A percentile compares a stretch with the other conserved stretches of the same genome.
Conservation (phyloP, 2,797 vertebrate genomes). For the Emydoidea blandingii region DNA sequence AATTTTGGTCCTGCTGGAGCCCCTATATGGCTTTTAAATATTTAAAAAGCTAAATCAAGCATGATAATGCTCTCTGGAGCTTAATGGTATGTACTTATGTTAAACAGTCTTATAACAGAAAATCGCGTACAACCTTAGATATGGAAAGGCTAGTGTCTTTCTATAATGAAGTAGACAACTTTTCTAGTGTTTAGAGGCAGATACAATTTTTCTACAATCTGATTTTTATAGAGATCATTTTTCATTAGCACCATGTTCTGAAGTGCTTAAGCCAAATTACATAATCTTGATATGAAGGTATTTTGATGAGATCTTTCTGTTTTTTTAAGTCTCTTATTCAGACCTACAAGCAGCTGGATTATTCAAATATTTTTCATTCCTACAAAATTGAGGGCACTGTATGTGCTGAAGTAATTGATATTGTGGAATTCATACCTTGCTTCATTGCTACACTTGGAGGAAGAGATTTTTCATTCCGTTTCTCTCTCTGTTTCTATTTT, state of each 20-base stretch:
- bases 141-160: neutral
- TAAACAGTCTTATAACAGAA: slow-evolving; percentile 43
- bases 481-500: neutral
- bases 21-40: neutral
- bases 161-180: slow-evolving; percentile 29
- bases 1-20: neutral
- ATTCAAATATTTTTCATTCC: neutral
- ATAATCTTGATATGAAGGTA: neutral
- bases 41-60: slow-evolving; percentile 19
- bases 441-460: neutral
- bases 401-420: neutral
- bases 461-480: neutral
- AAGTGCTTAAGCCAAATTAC: neutral
- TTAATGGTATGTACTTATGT: neutral
- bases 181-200: slow-evolving; percentile 35
- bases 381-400: neutral
- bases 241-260: neutral
- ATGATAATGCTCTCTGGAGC: neutral
- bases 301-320: slow-evolving; percentile 7
- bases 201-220: neutral
- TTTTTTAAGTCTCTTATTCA: neutral
- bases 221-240: slow-evolving; percentile 4
- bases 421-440: neutral
- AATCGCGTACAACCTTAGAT: neutral
- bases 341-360: neutral